Evolutionary conservation across 2,113 vertebrate species (phyloP).

Genomic region (Columbina picui): DNA sequence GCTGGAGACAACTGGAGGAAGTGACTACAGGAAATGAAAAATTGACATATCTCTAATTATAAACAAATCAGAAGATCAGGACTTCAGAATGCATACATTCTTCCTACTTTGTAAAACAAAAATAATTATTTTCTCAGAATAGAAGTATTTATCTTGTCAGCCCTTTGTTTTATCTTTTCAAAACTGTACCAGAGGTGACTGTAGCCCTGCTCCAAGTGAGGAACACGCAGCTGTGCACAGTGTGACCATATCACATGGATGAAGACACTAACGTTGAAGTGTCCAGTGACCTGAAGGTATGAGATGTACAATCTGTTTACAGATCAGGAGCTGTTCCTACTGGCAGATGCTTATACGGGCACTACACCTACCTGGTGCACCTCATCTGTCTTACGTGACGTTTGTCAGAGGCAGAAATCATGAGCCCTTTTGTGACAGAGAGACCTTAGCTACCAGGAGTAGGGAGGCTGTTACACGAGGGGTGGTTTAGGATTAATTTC

Average conservation of each 20-base stretch:
- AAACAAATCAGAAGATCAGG: neutral
- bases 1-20: slow-evolving; percentile 41
- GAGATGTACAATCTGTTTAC: neutral
- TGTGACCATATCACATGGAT: neutral
- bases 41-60: neutral
- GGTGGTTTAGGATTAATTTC: neutral
- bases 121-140: neutral
- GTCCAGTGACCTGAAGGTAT: neutral
- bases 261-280: neutral
- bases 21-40: slow-evolving; percentile 65
- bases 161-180: neutral
- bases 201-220: neutral
- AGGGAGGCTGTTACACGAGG: neutral
- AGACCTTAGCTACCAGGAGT: neutral
- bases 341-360: neutral
- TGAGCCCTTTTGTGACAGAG: neutral
- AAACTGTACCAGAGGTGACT: neutral
- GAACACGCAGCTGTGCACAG: neutral
- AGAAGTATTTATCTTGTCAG: neutral
- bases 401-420: neutral
- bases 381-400: too few relatives aligned
- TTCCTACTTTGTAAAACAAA: neutral
- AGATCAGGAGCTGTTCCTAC: neutral
- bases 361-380: neutral
- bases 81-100: neutral